Conservation (phyloP, 2,797 vertebrate genomes). For the Halcyon badia region DNA sequence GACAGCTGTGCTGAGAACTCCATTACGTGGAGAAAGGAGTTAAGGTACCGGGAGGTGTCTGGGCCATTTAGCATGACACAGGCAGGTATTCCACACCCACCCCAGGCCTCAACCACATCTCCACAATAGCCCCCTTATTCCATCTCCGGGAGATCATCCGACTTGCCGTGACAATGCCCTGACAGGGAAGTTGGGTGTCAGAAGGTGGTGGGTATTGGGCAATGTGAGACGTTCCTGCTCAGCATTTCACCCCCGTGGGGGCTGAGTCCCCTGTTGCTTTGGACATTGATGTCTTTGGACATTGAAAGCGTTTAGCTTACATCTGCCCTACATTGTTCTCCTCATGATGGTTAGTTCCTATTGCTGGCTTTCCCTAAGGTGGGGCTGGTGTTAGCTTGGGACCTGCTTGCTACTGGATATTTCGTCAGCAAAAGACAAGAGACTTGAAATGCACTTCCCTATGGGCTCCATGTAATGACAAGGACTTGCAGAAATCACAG, state of each 20-base stretch:
- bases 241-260: fast-evolving
- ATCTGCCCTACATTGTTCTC: background rate
- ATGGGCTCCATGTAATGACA: background rate
- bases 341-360: background rate
- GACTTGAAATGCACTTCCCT: fast-evolving
- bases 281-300: background rate
- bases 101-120: background rate
- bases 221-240: background rate
- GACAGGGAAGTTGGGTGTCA: background rate
- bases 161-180: fast-evolving
- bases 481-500: fast-evolving
- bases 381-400: background rate
- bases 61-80: fast-evolving
- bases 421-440: background rate
- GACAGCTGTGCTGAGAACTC: background rate
- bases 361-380: fast-evolving
- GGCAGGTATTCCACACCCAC: fast-evolving
- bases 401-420: fast-evolving
- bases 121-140: background rate
- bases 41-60: background rate
- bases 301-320: background rate
- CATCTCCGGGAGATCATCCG: fast-evolving
- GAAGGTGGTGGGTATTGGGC: background rate
- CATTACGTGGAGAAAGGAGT: background rate
- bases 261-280: fast-evolving